Conservation (phyloP, 2,888 invertebrate genomes). For the Metalampra italica region DNA sequence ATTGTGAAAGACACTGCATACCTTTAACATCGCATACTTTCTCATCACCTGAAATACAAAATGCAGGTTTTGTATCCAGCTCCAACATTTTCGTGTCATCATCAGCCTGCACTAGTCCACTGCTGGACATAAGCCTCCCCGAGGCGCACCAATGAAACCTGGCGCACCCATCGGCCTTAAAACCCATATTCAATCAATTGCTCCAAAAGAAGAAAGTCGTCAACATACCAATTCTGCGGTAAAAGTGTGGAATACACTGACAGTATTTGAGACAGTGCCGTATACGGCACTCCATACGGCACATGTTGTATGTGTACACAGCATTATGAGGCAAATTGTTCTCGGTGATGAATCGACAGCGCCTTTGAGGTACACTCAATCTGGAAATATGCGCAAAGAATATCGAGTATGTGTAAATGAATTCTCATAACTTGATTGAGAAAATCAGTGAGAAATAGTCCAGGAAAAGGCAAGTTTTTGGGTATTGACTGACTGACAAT, state of each 20-base stretch:
- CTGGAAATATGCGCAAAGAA: conserved; percentile 36
- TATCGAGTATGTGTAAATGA: too few species aligned
- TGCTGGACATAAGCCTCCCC: too few species aligned
- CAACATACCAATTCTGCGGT: conserved; percentile 79
- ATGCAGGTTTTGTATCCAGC: too few species aligned
- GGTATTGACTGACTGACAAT: too few species aligned
- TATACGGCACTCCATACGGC: conserved; percentile 85
- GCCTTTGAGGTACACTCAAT: conserved; percentile 81
- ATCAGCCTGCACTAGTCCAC: too few species aligned
- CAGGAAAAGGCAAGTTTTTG: too few species aligned
- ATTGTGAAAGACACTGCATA: conserved; percentile 78
- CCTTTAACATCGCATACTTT: conserved; percentile 80
- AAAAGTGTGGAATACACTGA: conserved; percentile 86
- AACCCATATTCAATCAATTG: too few species aligned
- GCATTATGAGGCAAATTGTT: conserved; percentile 81
- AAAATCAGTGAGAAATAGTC: too few species aligned
- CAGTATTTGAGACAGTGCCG: conserved; percentile 79
- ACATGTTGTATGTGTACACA: conserved; percentile 83
- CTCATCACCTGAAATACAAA: conserved; percentile 64
- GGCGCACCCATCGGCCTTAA: too few species aligned
- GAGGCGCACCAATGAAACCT: too few species aligned
- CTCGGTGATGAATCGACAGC: conserved; percentile 83
- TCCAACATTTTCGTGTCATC: too few species aligned
- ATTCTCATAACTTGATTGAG: too few species aligned
- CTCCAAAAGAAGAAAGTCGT: conserved; percentile 3